These are phyloP conservation scores for Silurus meridionalis DNA, from an alignment of 2,113 vertebrate species.

Conservation along the genomic window DNA sequence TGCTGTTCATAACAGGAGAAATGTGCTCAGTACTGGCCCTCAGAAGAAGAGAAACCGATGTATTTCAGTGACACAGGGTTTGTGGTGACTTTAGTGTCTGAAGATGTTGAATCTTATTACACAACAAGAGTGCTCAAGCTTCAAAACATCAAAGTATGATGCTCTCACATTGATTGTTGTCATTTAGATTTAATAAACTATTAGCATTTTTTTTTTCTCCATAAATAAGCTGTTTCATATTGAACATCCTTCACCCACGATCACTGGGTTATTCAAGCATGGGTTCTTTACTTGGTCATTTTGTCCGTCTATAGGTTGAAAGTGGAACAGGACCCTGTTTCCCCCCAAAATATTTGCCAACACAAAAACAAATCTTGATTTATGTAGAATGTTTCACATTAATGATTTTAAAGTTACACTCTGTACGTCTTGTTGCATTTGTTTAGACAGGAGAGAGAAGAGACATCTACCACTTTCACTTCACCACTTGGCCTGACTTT, in stretches of 20 bases:
- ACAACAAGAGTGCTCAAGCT: constrained; percentile 87
- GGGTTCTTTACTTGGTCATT: neutral
- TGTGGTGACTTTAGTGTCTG: constrained; percentile 85
- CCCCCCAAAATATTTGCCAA: neutral
- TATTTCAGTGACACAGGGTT: constrained; percentile 90
- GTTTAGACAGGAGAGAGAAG: constrained; percentile 83
- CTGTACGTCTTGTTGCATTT: neutral
- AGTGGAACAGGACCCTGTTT: neutral
- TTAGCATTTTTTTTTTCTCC: neutral
- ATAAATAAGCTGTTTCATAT: neutral
- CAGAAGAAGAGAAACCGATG: constrained; percentile 81
- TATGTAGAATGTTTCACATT: neutral
- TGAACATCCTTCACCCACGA: neutral
- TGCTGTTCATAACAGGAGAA: constrained; percentile 80
- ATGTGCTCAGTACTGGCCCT: constrained; percentile 98
- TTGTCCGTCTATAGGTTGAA: no score
- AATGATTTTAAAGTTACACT: neutral
- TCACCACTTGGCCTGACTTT: constrained; percentile 98
- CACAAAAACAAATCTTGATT: neutral
- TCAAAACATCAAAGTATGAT: constrained; percentile 85
- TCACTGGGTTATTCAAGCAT: neutral
- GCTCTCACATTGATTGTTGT: neutral
- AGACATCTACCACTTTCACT: constrained; percentile 96
- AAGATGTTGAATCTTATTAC: constrained; percentile 89
- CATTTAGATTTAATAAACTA: neutral